Base-by-base conservation (phyloP, 2,888 invertebrate species). In the Noctua comes region DNA sequence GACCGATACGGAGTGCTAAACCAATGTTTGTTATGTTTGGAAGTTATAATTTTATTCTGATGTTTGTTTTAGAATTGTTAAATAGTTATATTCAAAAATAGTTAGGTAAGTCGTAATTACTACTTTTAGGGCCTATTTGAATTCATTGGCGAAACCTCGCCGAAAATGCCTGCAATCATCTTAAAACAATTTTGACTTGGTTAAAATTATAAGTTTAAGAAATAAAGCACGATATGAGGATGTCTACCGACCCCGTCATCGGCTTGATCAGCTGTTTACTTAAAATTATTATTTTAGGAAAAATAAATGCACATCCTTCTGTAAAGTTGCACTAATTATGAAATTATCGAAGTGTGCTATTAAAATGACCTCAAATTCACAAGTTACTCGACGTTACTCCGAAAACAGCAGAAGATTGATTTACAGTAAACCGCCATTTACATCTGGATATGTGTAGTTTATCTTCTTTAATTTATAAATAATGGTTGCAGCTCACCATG, bases 401-500 rank as follows among this genome's bases (percentile, higher is more conserved):
- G 16, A 81, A 75, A 86, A 82, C 73, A 73, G 68, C 27, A 62
- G 73, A 57, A 40, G 13, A 62, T 77, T 82, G 68, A 80, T 89
- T 83, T 86, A 88, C 83, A 8, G 86, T 81, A 69, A 82, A 68
- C 66, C 70, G 70, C 51, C 71, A 69, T 87, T 83, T 83, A 80
- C 40, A 83, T 82, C 72, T 84, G 70, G 76, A 77, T 78, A 70
- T 75, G 71, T 69, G 73, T 79, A 73, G 85, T 89, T 83, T 80
- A 86, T 89, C 80, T 74, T 85, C 62, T 85, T 84, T 87, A 86
- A 86, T 86, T 84, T 77, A 84, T 86, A 80, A 88, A 86, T 89
- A 86, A 90, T 91, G 77, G 74, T 75, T 68, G 77, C 72, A 71
- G 70, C 70, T 73, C 68, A 88, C 92, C 93, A 90, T 94, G 94